These are phyloP conservation scores for Mythimna lalbum DNA, from an alignment of 2,888 invertebrate species.

Conservation along the genomic window DNA sequence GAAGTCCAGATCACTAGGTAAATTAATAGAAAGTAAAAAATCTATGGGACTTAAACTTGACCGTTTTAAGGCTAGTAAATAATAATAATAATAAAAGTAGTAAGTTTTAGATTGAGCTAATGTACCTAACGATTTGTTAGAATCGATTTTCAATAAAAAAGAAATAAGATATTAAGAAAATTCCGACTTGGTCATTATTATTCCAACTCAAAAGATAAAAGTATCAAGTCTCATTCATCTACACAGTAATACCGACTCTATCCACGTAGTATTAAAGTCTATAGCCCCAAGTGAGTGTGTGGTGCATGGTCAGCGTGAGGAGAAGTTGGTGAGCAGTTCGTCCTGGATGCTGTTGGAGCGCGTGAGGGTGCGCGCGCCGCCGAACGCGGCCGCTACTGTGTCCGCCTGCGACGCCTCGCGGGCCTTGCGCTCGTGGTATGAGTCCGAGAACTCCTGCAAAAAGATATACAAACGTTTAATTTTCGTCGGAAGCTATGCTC, in stretches of 20 bases:
- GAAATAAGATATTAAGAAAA: constrained; percentile 1
- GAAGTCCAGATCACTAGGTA: constrained; percentile 51
- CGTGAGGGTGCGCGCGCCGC: constrained; percentile 91
- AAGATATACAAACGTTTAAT: too few relatives aligned
- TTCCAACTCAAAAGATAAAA: neutral
- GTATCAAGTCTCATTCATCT: constrained; percentile 6
- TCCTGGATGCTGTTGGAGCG: constrained; percentile 96
- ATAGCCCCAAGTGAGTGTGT: constrained; percentile 20
- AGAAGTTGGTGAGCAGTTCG: constrained; percentile 92
- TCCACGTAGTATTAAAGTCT: neutral
- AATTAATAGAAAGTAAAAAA: constrained; percentile 57
- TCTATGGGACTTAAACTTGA: constrained; percentile 58
- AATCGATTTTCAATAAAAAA: neutral
- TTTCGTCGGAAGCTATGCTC: too few relatives aligned
- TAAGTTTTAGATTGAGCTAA: constrained; percentile 29
- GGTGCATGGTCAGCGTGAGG: constrained; percentile 69
- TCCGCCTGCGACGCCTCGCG: constrained; percentile 91
- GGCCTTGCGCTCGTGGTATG: constrained; percentile 94
- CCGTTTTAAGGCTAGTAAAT: constrained; percentile 5
- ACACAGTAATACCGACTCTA: constrained; percentile 28
- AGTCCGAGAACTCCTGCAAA: constrained; percentile 93
- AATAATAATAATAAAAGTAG: too few relatives aligned
- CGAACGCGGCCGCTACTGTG: constrained; percentile 90
- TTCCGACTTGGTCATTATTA: neutral
- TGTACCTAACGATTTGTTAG: constrained; percentile 6